Conservation (phyloP, 1,140 invertebrate genomes). For the Pseudachorutes palmiensis region DNA sequence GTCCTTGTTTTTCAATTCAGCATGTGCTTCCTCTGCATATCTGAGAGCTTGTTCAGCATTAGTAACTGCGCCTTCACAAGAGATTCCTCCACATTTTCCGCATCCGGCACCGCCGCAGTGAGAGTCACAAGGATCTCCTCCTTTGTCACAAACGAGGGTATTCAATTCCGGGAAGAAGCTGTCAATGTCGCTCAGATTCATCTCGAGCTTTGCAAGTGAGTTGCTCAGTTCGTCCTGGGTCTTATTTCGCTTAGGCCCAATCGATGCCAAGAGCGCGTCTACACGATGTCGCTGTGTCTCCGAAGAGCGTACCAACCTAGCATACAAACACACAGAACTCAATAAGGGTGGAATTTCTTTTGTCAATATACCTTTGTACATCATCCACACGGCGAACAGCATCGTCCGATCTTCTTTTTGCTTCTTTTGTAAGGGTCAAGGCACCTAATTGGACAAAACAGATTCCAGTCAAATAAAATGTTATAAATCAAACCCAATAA, state of each 20-base stretch:
- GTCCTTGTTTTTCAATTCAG: conserved; percentile 69
- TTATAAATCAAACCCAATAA: too few species aligned
- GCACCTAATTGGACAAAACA: conserved; percentile 52
- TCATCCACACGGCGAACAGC: conserved; percentile 57
- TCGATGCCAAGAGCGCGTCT: conserved; percentile 65
- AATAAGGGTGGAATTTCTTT: too few species aligned
- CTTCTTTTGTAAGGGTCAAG: conserved; percentile 76
- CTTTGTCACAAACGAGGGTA: conserved; percentile 74
- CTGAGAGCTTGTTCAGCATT: conserved; percentile 76
- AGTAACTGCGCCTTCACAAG: conserved; percentile 82
- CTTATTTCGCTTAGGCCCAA: conserved; percentile 58
- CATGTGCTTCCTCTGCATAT: conserved; percentile 72
- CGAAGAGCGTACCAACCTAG: conserved; percentile 64
- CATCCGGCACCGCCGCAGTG: conserved; percentile 93
- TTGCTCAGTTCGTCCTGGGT: conserved; percentile 56
- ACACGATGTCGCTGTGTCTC: conserved; percentile 72
- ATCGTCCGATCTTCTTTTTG: conserved; percentile 57
- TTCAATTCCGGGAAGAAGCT: conserved; percentile 74
- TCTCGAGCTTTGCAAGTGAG: conserved; percentile 55
- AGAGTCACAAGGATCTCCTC: conserved; percentile 73
- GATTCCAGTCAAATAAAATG: not conserved
- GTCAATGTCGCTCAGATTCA: conserved; percentile 58
- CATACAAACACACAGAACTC: too few species aligned
- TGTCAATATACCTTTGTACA: conserved; percentile 42
- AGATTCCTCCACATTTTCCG: conserved; percentile 75